Conservation (phyloP, 1,140 invertebrate genomes). For the Oryzaephilus surinamensis region DNA sequence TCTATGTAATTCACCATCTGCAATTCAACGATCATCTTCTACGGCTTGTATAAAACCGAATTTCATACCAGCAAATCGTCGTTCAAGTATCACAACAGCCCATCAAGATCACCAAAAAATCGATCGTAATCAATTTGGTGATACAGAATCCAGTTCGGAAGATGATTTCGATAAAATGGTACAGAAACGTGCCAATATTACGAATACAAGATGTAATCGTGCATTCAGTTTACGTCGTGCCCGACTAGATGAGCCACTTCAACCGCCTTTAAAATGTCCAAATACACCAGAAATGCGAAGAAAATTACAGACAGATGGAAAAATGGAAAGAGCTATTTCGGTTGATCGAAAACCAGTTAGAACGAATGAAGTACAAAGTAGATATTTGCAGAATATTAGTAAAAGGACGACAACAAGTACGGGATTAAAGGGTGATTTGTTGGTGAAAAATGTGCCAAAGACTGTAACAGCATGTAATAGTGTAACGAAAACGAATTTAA, state of each 20-base stretch:
- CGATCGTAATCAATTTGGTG: conserved; percentile 31
- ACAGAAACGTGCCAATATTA: too few species aligned
- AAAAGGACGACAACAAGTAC: conserved; percentile 20
- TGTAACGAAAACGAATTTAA: conserved; percentile 17
- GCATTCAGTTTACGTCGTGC: conserved; percentile 36
- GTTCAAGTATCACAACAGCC: conserved; percentile 14
- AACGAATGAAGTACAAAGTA: conserved; percentile 31
- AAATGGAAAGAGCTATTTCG: conserved; percentile 30
- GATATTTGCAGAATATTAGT: conserved; percentile 30
- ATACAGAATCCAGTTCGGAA: conserved; percentile 34
- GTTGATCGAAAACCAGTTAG: conserved; percentile 31
- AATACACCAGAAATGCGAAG: conserved; percentile 43
- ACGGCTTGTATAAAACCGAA: conserved; percentile 31
- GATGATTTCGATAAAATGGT: conserved; percentile 33
- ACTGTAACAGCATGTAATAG: not conserved
- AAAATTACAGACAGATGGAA: conserved; percentile 24
- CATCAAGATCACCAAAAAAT: conserved; percentile 30
- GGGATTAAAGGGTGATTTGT: conserved; percentile 4
- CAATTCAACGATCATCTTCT: conserved; percentile 30
- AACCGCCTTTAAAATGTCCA: conserved; percentile 34
- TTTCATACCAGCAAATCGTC: conserved; percentile 12
- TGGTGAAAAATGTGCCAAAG: conserved; percentile 25
- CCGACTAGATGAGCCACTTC: conserved; percentile 29
- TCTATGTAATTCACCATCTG: conserved; percentile 23
- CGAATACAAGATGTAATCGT: conserved; percentile 45